Percentiles rank a stretch among this genome's conserved stretches.
Conservation (phyloP, 2,797 vertebrate species). For the Anabas testudineus region DNA sequence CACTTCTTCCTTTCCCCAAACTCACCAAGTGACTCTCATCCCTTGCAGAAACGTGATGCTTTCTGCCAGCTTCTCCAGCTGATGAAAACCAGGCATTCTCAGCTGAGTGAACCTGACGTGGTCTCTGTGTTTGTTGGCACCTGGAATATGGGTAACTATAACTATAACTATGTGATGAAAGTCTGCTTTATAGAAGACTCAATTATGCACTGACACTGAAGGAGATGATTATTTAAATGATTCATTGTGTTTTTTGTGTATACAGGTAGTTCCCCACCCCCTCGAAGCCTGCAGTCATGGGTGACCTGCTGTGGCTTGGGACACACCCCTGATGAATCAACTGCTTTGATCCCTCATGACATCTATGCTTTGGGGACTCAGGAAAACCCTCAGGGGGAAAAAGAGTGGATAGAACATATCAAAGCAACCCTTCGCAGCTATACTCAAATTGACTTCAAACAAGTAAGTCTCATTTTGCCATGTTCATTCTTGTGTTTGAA, state of each 20-base stretch:
- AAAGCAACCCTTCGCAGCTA: conserved; percentile 79
- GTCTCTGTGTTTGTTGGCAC: conserved; percentile 89
- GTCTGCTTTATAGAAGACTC: neutral
- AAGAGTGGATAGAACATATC: conserved; percentile 88
- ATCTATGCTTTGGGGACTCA: conserved; percentile 88
- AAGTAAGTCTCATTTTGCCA: conserved; percentile 64
- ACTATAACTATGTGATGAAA: neutral
- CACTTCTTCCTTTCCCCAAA: neutral
- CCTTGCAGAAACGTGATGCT: conserved; percentile 83
- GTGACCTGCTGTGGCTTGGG: conserved; percentile 85
- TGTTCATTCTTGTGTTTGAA: neutral
- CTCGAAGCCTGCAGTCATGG: conserved; percentile 85
- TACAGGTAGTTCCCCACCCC: conserved; percentile 84
- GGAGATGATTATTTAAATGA: neutral
- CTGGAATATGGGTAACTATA: conserved; percentile 89
- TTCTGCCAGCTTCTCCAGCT: conserved; percentile 87
- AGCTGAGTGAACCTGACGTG: conserved; percentile 82
- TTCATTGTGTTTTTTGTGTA: conserved; percentile 14
- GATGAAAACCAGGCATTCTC: conserved; percentile 83
- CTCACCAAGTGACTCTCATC: conserved; percentile 17
- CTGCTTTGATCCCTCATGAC: conserved; percentile 82
- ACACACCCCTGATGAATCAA: conserved; percentile 82
- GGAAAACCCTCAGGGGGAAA: conserved; percentile 88
- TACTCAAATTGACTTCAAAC: conserved; percentile 86
- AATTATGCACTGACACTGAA: neutral